A percentile compares a stretch with the other conserved stretches of the same genome.
These are phyloP conservation scores for Ceratothoa steindachneri DNA, from an alignment of 2,888 invertebrate species.

Conservation along the genomic window DNA sequence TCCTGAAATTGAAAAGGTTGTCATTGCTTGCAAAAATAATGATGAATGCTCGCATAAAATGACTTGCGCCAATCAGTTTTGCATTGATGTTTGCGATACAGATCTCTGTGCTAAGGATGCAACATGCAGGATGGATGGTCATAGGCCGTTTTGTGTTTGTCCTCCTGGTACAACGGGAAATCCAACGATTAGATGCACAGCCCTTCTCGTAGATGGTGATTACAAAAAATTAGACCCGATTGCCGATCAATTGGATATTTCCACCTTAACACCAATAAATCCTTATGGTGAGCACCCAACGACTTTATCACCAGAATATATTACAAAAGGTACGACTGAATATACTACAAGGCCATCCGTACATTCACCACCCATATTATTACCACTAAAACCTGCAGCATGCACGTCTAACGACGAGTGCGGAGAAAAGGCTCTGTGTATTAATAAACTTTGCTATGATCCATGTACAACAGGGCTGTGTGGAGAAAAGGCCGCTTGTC, in stretches of 20 bases:
- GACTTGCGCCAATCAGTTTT: slow-evolving; percentile 51
- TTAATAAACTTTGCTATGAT: slow-evolving; percentile 49
- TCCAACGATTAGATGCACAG: slow-evolving; percentile 55
- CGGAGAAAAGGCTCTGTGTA: slow-evolving; percentile 50
- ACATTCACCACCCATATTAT: slow-evolving; percentile 14
- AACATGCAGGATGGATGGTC: slow-evolving; percentile 62
- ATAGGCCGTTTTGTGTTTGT: slow-evolving; percentile 77
- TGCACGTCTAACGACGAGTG: slow-evolving; percentile 51
- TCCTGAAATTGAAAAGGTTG: slow-evolving; percentile 17
- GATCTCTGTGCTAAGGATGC: slow-evolving; percentile 80
- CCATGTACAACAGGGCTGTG: slow-evolving; percentile 50
- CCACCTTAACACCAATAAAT: slow-evolving; percentile 40
- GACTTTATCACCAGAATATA: background rate
- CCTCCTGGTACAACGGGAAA: slow-evolving; percentile 71
- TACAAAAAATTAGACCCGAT: slow-evolving; percentile 60
- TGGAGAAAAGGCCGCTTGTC: slow-evolving; percentile 50
- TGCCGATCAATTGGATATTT: slow-evolving; percentile 47
- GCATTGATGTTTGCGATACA: slow-evolving; percentile 59
- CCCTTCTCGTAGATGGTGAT: slow-evolving; percentile 11
- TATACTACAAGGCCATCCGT: slow-evolving; percentile 11
- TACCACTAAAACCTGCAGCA: slow-evolving; percentile 24
- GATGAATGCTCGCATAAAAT: slow-evolving; percentile 50
- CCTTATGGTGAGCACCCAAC: slow-evolving; percentile 18
- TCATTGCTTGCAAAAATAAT: slow-evolving; percentile 50
- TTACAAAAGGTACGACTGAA: background rate